phyloP scores from a whole-genome alignment of 2,797 vertebrate genomes.

The Tiaroga cobitis region DNA sequence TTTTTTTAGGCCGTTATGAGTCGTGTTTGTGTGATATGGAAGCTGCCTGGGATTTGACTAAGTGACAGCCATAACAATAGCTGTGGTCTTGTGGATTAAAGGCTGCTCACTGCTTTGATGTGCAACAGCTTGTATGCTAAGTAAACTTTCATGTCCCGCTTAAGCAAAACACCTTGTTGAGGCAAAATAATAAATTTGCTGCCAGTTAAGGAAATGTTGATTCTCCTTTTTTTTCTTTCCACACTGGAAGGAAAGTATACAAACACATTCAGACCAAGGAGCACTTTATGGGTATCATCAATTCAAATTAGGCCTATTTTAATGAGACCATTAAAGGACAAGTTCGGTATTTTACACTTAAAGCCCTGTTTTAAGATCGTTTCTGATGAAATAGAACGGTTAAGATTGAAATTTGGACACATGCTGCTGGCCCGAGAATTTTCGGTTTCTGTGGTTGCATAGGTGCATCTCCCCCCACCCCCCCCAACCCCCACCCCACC shows the following conservation, averaged over 20 bases:
- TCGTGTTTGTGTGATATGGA: neutral
- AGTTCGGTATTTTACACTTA: no score
- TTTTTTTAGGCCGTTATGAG: constrained; percentile 47
- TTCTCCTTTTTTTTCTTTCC: no score
- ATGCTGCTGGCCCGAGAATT: no score
- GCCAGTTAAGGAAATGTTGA: constrained; percentile 43
- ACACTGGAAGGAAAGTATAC: neutral
- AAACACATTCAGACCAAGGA: neutral
- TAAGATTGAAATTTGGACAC: no score
- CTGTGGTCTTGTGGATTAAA: constrained; percentile 47
- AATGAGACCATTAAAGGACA: neutral
- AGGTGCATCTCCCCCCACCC: no score
- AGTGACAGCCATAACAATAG: constrained; percentile 32
- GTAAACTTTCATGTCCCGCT: constrained; percentile 43
- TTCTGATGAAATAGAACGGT: no score
- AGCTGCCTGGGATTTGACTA: constrained; percentile 13
- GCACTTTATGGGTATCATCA: no score
- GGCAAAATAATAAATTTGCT: constrained; percentile 44
- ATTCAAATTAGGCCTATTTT: neutral
- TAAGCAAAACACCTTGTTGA: constrained; percentile 44
- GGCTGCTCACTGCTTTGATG: constrained; percentile 46
- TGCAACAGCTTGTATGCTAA: constrained; percentile 52
- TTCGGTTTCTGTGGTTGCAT: no score
- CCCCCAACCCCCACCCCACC: no score
- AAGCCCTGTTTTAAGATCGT: no score